Conservation (phyloP, 2,888 invertebrate species). For the Eupithecia subfuscata region DNA sequence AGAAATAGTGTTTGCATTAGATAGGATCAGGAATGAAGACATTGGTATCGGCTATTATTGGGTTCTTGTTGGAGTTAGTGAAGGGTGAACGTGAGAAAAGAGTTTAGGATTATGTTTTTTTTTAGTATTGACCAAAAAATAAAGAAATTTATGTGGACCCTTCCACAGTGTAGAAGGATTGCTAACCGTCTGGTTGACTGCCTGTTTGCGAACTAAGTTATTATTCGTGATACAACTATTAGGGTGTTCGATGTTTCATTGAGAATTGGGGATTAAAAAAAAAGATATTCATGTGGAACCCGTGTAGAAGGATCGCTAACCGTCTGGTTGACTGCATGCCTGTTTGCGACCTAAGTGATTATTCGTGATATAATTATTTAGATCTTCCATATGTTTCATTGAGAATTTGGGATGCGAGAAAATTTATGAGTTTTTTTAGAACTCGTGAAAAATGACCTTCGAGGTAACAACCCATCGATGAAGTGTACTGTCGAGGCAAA, state of each 20-base stretch:
- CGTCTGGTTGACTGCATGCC: neutral
- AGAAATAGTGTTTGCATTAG: conserved; percentile 38
- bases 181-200: neutral
- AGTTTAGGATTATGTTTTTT: neutral
- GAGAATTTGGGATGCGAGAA: neutral
- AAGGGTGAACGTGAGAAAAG: conserved; percentile 8
- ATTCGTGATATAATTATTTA: neutral
- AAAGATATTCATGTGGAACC: too few relatives aligned
- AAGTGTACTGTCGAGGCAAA: too few relatives aligned
- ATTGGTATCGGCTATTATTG: neutral
- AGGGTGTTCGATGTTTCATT: neutral
- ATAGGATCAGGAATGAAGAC: conserved; percentile 25
- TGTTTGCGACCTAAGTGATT: neutral
- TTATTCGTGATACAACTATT: neutral
- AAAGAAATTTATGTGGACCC: neutral
- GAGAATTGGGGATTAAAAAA: too few relatives aligned
- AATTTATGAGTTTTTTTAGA: neutral
- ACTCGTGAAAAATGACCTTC: conserved; percentile 53
- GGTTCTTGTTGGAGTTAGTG: neutral
- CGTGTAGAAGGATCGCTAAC: neutral
- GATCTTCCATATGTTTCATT: neutral
- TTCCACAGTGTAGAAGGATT: neutral
- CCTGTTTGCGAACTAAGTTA: neutral
- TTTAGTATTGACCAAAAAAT: neutral
- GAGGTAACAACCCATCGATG: too few relatives aligned